A percentile compares a stretch with the other conserved stretches of the same genome.
phyloP scores from a whole-genome alignment of 92 coral and sea anemone genomes.

The Ricordea florida region DNA sequence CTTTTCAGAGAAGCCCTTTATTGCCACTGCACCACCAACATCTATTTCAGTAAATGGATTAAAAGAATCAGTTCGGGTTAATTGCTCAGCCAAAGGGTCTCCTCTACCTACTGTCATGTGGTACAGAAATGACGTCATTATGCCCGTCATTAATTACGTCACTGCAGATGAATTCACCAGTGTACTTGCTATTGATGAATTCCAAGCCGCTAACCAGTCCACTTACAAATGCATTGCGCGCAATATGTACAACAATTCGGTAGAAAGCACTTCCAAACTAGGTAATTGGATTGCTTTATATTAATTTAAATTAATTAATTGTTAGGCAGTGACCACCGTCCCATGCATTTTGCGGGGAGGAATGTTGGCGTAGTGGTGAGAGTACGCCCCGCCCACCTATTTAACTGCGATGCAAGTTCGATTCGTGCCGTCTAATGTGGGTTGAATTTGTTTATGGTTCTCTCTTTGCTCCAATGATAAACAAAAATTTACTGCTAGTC shows the following conservation, averaged over 20 bases:
- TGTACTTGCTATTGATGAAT: constrained; percentile 41
- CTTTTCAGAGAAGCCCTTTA: too few species aligned
- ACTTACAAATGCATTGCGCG: constrained; percentile 56
- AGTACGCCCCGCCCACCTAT: too few species aligned
- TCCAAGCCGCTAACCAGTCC: constrained; percentile 61
- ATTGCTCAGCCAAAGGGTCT: constrained; percentile 45
- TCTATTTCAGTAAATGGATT: neutral
- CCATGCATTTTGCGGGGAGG: too few species aligned
- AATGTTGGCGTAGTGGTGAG: too few species aligned
- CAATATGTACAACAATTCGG: constrained; percentile 22
- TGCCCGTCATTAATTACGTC: neutral
- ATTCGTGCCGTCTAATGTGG: neutral
- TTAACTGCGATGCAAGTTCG: neutral
- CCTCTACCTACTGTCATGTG: constrained; percentile 52
- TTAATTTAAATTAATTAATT: neutral
- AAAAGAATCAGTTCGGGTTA: neutral
- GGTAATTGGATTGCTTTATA: neutral
- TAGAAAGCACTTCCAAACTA: neutral
- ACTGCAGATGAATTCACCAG: constrained; percentile 2
- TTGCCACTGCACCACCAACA: neutral
- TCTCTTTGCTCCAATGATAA: neutral
- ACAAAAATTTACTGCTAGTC: too few species aligned
- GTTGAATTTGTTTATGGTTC: too few species aligned
- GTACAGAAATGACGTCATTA: constrained; percentile 25
- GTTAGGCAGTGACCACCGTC: too few species aligned